Evolutionary conservation across 2,113 vertebrate genomes (phyloP).

Genomic region (Passer montanus): DNA sequence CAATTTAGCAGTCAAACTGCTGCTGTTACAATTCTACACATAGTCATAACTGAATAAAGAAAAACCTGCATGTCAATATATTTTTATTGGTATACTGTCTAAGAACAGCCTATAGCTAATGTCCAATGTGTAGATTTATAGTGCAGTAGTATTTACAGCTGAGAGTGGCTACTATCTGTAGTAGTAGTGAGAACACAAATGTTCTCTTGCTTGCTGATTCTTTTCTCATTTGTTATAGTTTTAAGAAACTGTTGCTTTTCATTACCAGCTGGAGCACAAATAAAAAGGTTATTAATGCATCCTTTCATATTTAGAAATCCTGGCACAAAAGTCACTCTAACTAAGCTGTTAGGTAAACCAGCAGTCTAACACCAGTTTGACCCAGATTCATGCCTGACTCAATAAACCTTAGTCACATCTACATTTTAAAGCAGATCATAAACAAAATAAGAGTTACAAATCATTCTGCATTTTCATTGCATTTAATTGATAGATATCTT

Average conservation of each 20-base stretch:
- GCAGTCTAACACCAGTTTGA: background rate
- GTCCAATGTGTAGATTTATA: background rate
- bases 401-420: background rate
- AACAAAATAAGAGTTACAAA: background rate
- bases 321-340: background rate
- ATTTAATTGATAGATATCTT: background rate
- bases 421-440: background rate
- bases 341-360: background rate
- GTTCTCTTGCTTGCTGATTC: background rate
- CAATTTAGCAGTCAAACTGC: background rate
- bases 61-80: background rate
- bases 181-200: background rate
- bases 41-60: background rate
- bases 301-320: background rate
- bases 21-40: background rate
- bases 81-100: background rate
- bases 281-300: background rate
- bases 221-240: background rate
- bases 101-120: background rate
- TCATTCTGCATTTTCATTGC: background rate
- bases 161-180: background rate
- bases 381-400: background rate
- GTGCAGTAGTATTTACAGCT: background rate
- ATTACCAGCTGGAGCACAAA: background rate
- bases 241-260: background rate